These are phyloP conservation scores for Caiman crocodilus DNA, from an alignment of 2,797 vertebrate species.

Conservation along the genomic window DNA sequence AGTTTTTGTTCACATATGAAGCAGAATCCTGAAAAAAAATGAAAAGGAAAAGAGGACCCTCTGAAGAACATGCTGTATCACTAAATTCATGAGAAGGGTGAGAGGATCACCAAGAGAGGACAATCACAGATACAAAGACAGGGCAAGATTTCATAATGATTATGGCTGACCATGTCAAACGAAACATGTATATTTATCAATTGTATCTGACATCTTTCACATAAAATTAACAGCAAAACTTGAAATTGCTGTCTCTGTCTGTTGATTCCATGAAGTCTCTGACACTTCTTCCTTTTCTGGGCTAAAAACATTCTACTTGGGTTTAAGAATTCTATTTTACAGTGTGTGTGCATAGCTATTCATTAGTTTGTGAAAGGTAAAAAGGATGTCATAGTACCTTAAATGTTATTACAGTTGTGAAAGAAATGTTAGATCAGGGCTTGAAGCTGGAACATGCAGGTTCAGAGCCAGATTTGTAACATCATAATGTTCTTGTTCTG, in stretches of 20 bases:
- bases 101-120: neutral
- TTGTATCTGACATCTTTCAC: neutral
- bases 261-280: neutral
- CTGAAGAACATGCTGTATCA: neutral
- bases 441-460: neutral
- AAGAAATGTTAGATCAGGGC: neutral
- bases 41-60: neutral
- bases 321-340: neutral
- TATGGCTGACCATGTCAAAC: neutral
- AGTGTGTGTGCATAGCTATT: neutral
- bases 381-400: neutral
- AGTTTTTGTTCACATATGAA: no score
- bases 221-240: neutral
- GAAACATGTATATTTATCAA: neutral
- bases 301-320: neutral
- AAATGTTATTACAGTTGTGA: neutral
- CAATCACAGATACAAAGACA: neutral
- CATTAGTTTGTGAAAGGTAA: neutral
- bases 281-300: neutral
- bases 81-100: neutral
- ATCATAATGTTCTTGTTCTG: neutral
- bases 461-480: neutral
- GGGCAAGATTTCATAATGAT: rapidly evolving
- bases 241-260: neutral
- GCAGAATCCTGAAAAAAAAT: no score